phyloP scores from a whole-genome alignment of 2,797 vertebrate genomes.

The Picus viridis region DNA sequence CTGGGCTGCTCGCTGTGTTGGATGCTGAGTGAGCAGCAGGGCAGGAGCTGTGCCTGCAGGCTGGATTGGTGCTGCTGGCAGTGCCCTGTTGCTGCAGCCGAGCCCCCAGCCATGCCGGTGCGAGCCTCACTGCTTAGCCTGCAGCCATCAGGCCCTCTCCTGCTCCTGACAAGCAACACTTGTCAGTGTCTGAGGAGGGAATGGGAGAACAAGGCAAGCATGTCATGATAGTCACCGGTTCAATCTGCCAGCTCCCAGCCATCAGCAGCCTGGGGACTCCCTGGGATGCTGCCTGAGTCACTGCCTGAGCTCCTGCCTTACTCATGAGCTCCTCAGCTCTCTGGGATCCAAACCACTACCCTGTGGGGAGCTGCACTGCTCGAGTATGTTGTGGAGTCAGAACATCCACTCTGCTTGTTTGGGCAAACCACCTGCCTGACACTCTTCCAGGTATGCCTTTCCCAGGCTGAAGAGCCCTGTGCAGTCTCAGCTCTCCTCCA shows the following conservation, averaged over 20 bases:
- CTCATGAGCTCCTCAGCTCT: background rate
- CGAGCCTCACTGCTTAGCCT: background rate
- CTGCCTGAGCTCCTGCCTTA: background rate
- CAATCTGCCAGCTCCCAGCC: slow-evolving; percentile 19
- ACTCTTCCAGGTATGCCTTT: accelerated
- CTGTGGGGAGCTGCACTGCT: background rate
- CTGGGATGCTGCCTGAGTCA: slow-evolving; percentile 5
- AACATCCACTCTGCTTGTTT: too few species aligned
- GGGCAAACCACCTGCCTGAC: background rate
- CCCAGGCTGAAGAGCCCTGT: background rate
- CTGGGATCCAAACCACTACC: background rate
- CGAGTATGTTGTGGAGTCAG: background rate
- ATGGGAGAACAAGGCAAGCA: slow-evolving; percentile 31
- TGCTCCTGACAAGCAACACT: slow-evolving; percentile 30
- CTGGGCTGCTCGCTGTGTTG: background rate
- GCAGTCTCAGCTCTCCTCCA: accelerated
- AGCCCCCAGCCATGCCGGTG: background rate
- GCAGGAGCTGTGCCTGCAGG: background rate
- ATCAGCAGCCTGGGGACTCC: background rate
- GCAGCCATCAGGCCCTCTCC: background rate
- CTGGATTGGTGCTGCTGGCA: background rate
- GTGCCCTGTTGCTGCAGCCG: background rate
- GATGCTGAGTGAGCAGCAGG: background rate
- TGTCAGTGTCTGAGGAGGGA: slow-evolving; percentile 46
- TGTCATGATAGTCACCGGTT: background rate